phyloP scores from a whole-genome alignment of 2,113 vertebrate genomes.

The Rhipidura dahli region DNA sequence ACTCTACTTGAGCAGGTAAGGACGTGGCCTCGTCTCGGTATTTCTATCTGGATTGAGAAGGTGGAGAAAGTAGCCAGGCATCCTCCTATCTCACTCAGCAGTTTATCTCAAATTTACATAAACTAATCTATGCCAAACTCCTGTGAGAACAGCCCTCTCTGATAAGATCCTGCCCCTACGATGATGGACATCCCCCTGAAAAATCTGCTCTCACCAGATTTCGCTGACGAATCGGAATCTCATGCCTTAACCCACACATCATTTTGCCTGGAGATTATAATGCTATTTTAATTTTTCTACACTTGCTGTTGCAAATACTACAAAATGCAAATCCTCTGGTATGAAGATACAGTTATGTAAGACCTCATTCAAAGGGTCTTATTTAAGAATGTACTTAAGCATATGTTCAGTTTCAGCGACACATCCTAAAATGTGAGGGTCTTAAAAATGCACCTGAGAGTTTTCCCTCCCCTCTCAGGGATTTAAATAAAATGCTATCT shows the following conservation, averaged over 20 bases:
- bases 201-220: neutral
- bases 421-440: constrained; percentile 9
- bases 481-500: neutral
- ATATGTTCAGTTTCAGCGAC: neutral
- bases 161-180: neutral
- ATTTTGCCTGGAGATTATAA: constrained; percentile 51
- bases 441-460: neutral
- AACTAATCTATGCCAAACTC: neutral
- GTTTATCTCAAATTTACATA: neutral
- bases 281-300: constrained; percentile 40
- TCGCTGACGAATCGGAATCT: neutral
- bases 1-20: neutral
- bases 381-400: constrained; percentile 35
- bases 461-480: neutral
- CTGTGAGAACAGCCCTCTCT: neutral
- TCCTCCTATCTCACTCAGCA: neutral
- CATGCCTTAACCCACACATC: neutral
- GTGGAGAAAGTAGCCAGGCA: neutral
- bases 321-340: constrained; percentile 21
- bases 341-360: constrained; percentile 45
- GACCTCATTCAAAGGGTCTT: neutral
- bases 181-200: neutral
- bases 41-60: neutral
- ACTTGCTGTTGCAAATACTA: constrained; percentile 37
- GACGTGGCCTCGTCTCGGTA: accelerated